Conservation (phyloP, 35 echinoderm and acorn worm species). For the Strongylocentrotus purpuratus region DNA sequence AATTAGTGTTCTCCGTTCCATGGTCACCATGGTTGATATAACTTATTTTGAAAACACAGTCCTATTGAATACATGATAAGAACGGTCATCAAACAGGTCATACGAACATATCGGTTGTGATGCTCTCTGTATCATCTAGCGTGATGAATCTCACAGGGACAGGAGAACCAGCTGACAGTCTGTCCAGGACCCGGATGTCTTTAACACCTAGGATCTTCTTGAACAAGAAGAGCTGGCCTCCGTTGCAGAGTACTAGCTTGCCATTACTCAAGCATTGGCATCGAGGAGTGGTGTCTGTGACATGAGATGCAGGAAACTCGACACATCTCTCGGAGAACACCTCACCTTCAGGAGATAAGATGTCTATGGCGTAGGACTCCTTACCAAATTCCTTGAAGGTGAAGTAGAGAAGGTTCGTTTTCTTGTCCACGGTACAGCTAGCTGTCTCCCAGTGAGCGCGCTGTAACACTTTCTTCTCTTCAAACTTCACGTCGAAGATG, state of each 20-base stretch:
- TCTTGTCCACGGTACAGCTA: constrained; percentile 13
- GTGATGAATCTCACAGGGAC: not conserved
- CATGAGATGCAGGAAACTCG: not conserved
- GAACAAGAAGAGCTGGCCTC: not conserved
- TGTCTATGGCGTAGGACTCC: not conserved
- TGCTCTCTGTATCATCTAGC: not conserved
- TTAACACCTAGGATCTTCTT: not conserved
- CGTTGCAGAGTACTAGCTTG: constrained; percentile 2
- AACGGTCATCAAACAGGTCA: not conserved
- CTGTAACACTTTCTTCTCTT: constrained; percentile 20
- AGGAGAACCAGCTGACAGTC: not conserved
- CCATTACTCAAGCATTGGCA: not conserved
- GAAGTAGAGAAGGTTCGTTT: constrained; percentile 25
- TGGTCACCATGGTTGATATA: too few relatives aligned
- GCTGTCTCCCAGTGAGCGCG: constrained; percentile 27
- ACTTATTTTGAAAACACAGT: not conserved
- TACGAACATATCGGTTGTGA: not conserved
- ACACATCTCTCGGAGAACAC: constrained; percentile 9
- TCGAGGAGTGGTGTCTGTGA: not conserved
- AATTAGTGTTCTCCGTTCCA: too few relatives aligned
- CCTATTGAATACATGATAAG: not conserved
- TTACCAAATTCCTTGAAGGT: not conserved
- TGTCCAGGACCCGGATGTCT: not conserved
- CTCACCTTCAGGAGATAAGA: constrained; percentile 6
- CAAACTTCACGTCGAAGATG: not conserved